phyloP scores from a whole-genome alignment of 2,888 invertebrate genomes.

The Microplitis manilae region DNA sequence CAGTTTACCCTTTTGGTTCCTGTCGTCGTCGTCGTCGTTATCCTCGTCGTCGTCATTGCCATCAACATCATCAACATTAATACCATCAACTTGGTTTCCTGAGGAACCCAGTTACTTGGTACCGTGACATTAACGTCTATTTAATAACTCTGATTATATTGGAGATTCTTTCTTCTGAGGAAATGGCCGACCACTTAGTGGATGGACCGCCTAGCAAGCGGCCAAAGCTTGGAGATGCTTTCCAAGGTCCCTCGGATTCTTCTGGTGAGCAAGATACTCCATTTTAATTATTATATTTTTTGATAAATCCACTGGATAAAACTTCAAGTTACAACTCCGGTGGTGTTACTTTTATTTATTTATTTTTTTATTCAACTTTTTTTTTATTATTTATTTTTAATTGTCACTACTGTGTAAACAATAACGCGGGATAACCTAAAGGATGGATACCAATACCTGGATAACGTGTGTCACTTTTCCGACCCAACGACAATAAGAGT shows the following conservation, averaged over 20 bases:
- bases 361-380: background rate
- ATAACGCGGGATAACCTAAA: constrained; percentile 16
- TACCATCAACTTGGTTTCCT: constrained; percentile 43
- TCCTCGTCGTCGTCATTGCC: constrained; percentile 38
- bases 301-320: background rate
- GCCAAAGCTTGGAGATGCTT: constrained; percentile 89
- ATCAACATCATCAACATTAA: constrained; percentile 38
- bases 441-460: constrained; percentile 4
- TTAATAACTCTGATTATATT: constrained; percentile 36
- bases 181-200: constrained; percentile 94
- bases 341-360: background rate
- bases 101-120: constrained; percentile 38
- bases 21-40: constrained; percentile 36
- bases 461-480: background rate
- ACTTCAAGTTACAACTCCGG: background rate
- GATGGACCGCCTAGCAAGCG: constrained; percentile 98
- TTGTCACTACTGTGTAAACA: background rate
- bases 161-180: constrained; percentile 52
- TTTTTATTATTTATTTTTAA: background rate
- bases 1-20: constrained; percentile 17
- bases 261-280: constrained; percentile 77
- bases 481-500: background rate
- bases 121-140: constrained; percentile 36
- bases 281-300: constrained; percentile 29
- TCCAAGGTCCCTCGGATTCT: constrained; percentile 86